Percentiles rank a stretch among this genome's conserved stretches.
These are phyloP conservation scores for Setipinna tenuifilis DNA, from an alignment of 2,797 vertebrate genomes.

Conservation along the genomic window DNA sequence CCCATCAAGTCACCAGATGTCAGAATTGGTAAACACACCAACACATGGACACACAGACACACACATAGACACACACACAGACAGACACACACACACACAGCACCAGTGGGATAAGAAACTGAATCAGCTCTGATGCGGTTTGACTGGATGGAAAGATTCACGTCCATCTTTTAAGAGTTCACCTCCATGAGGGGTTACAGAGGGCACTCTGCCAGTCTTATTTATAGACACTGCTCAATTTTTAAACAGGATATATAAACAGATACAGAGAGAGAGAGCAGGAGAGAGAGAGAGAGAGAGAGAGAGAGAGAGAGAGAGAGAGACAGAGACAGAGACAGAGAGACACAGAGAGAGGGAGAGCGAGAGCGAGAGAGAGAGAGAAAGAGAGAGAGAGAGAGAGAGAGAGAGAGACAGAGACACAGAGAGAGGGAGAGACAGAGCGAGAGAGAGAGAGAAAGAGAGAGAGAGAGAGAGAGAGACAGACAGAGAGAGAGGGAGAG, in stretches of 20 bases:
- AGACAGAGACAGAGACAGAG: conserved; percentile 18
- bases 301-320: conserved; percentile 7
- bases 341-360: background rate
- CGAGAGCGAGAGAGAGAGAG: background rate
- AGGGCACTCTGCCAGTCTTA: background rate
- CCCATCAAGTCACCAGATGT: too few species aligned
- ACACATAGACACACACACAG: background rate
- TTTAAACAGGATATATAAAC: background rate
- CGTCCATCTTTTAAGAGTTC: background rate
- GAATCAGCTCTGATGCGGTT: background rate
- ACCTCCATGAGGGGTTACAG: background rate
- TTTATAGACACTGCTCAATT: background rate
- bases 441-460: background rate
- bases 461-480: conserved; percentile 16
- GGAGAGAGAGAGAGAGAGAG: background rate
- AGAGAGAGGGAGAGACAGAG: background rate
- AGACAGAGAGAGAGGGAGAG: background rate
- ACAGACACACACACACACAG: background rate
- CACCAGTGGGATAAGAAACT: background rate
- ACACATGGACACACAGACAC: background rate
- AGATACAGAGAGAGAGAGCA: background rate
- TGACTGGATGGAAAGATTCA: background rate
- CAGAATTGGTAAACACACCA: background rate
- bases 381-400: background rate
- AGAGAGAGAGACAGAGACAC: background rate